Evolutionary conservation across 2,888 invertebrate genomes (phyloP), one percentile per base, ranked within the genome.

Genomic region (Nebria salina): DNA sequence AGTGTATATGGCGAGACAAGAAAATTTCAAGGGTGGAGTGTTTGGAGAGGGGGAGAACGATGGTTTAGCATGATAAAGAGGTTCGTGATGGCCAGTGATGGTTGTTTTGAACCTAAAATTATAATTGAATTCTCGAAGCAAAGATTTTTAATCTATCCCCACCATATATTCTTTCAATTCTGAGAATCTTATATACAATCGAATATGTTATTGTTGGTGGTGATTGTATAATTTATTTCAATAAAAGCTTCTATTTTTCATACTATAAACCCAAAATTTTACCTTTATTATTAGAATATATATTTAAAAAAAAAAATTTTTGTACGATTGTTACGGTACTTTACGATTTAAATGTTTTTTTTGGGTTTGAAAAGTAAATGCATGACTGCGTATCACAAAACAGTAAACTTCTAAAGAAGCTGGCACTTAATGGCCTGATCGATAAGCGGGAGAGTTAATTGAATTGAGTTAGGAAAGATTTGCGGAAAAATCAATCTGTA

Each of bases 1-100:
- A 54, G 54, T 54, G 54, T 54, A 54, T 54, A 13, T 68, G 68
- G 68, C 68, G 68, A 15, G 68, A 68, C 68, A 68, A 68, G 26
- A 70, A 70, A 70, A 26, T 70, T 70, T 25, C 70, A 70, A 34
- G 34, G 70, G 70, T 15, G n/a, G 25, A 54, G 54, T 54, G 54
- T 8, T 54, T 54, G 8, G 54, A 8, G 54, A 13, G 54, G 54
- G 54, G 54, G 54, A 13, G 54, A 1, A 7, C 8, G 13, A 13
- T 54, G 54, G 4, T 54, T 54, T 54, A 54, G 8, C 54, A 54
- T 54, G 54, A 54, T 54, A 54, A 54, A 54, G 54, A 54, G 54
- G 54, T 54, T 54, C 54, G 54, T 54, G 54, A 54, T 13, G 11
- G 8, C 13, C 54, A 54, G 11, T 54, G 54, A 13, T 54, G 8